A percentile compares a stretch with the other conserved stretches of the same genome.
phyloP scores from a whole-genome alignment of 92 coral and sea anemone species.

The Palythoa caribaeorum region DNA sequence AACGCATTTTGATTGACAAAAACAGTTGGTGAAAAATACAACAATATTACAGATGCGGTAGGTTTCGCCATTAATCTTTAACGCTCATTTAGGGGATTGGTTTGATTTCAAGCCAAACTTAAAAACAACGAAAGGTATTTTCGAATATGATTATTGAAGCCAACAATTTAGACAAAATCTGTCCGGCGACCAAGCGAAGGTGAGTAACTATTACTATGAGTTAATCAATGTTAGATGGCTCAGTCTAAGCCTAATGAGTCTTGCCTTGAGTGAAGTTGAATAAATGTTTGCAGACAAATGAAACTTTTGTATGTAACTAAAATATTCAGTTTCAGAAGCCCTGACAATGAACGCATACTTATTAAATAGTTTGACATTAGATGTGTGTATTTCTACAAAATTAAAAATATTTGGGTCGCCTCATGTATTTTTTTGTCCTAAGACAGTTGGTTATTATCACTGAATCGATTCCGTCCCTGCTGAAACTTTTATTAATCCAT shows the following conservation, averaged over 20 bases:
- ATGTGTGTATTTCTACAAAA: neutral
- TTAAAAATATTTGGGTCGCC: neutral
- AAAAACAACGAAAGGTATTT: neutral
- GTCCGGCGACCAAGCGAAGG: neutral
- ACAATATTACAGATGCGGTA: conserved; percentile 20
- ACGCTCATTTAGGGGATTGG: conserved; percentile 18
- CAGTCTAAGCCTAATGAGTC: neutral
- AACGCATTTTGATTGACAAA: neutral
- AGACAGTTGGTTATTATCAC: neutral
- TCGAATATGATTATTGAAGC: neutral
- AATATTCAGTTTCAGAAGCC: no score
- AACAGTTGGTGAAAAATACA: neutral
- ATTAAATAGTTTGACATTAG: neutral
- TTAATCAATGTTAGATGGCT: neutral
- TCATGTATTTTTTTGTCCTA: neutral
- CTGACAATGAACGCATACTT: neutral
- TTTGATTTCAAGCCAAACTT: conserved; percentile 20
- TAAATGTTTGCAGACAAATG: no score
- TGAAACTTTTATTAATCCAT: neutral
- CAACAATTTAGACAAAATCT: neutral
- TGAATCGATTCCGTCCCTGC: neutral
- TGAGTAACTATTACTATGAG: neutral
- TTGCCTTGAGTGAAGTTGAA: no score
- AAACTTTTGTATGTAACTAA: neutral
- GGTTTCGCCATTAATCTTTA: conserved; percentile 21